phyloP scores from a whole-genome alignment of 2,113 vertebrate species.

The Phrynosoma platyrhinos region DNA sequence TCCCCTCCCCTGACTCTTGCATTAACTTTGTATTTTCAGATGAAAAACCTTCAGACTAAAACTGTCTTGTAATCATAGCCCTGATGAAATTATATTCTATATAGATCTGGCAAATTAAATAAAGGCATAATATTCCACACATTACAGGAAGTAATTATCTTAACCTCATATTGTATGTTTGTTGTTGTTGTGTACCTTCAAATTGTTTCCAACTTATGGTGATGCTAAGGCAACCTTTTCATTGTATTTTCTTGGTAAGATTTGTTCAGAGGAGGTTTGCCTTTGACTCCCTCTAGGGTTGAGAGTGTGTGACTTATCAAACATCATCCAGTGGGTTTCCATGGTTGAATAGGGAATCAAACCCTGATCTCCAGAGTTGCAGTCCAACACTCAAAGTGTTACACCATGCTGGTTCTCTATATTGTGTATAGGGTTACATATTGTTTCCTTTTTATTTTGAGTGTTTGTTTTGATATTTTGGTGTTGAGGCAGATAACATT shows the following conservation, averaged over 20 bases:
- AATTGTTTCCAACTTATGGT: no score
- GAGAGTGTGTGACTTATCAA: no score
- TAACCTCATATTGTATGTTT: slow-evolving; percentile 32
- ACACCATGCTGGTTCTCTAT: no score
- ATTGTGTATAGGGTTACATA: background rate
- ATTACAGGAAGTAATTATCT: slow-evolving; percentile 34
- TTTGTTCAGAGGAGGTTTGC: no score
- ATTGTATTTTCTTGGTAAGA: no score
- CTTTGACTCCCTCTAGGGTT: no score
- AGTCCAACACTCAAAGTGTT: no score
- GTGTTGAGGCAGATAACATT: background rate
- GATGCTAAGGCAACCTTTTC: no score
- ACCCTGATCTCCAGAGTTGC: no score
- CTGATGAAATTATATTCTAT: slow-evolving; percentile 44
- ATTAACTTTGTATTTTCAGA: slow-evolving; percentile 31
- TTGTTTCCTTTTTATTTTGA: slow-evolving; percentile 5
- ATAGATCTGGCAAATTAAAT: slow-evolving; percentile 41
- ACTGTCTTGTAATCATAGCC: slow-evolving; percentile 36
- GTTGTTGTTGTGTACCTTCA: no score
- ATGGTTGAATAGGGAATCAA: no score
- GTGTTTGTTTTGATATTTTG: background rate
- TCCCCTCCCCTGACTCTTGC: background rate
- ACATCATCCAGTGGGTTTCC: no score
- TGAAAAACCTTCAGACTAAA: slow-evolving; percentile 20
- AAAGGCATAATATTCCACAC: slow-evolving; percentile 23